Evolutionary conservation across 2,888 invertebrate genomes (phyloP), one percentile per base, ranked within the genome.

Genomic region (Sarcophaga variegata): DNA sequence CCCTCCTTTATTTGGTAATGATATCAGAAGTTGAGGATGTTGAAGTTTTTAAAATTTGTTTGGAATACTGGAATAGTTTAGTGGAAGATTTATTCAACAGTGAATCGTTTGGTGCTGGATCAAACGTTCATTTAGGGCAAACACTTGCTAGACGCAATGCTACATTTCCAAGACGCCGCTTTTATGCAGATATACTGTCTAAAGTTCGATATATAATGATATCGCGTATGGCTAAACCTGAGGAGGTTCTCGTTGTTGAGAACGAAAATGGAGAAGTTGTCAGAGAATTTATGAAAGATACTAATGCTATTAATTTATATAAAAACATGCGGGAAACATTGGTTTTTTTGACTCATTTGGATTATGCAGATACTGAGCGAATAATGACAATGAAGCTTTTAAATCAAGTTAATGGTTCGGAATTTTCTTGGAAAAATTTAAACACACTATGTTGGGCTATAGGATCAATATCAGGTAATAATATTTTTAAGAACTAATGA

Each of bases 381-480:
- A 99, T 99, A 88, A 99, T 99, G 99, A 99, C 99, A 82, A 98
- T 99, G 91, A 99, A 99, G 93, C 94, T 99, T 45, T 97, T 98
- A 91, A 98, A 99, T 93, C 99, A 99, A 95, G 99, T 99, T 4
- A 99, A 99, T 94, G 99, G 99, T 8, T 95, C 96, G 49, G 99
- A 99, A 93, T 99, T 99, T 98, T 99, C 99, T 11, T 99, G 99
- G 99, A 99, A 99, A 94, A 99, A 99, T 94, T 95, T 99, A 81
- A 99, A 99, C 93, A 99, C 99, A 71, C 95, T 99, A 60, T 99
- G 99, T 93, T 99, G 99, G 99, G 99, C 99, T 11, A 99, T 99
- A 91, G 99, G 99, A 71, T 99, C 99, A 83, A 99, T 99, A 92
- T 98, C 98, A 90, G 99, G 99, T 91, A 89, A 89, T 63, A 22